Base-by-base conservation (phyloP, 2,888 invertebrate species). In the Temnothorax rugatulus region DNA sequence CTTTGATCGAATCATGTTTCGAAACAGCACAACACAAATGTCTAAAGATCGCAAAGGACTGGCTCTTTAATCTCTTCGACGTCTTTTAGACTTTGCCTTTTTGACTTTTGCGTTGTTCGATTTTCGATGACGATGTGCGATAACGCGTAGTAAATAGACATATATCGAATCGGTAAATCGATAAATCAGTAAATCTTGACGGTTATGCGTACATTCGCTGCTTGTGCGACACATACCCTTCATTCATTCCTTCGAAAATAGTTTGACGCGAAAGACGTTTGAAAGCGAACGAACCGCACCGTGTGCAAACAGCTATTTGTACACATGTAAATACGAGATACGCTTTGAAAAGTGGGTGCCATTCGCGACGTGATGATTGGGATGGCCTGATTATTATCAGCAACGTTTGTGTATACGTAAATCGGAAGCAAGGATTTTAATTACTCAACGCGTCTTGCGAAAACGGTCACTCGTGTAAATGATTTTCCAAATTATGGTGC, bases 221-320 rank as follows among this genome's bases (percentile, higher is more conserved):
- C 21, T 9, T n/a, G n/a, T n/a, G 21, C 21, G 38, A 21, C 29
- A 25, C 13, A 38, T 63, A 75, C 15, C 29, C 29, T 34, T 4
- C 34, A 34, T 61, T 47, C 18, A 44, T 61, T 9, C 34, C 11
- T 21, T 52, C 77, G 66, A 77, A 77, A 77, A 66, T 44, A 54
- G 41, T 66, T 77, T 4, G 9, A 1, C 54, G n/a, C 54, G n/a
- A 41, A 66, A 77, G 38, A 38, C 38, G 54, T 66, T 57, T 54
- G 66, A 66, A 66, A 66, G 44, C 54, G 77, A 76, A 52, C 52
- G 64, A 77, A 77, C 44, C 41, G 57, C 68, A 57, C 7, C 9
- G 21, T 44, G 13, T 0, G 29, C 21, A 77, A 77, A 77, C 41
- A 76, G 41, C 7, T 41, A 57, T 50, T 68, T 44, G 44, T 44